These are phyloP conservation scores for Eufriesea mexicana DNA, from an alignment of 1,140 invertebrate species.

Conservation along the genomic window DNA sequence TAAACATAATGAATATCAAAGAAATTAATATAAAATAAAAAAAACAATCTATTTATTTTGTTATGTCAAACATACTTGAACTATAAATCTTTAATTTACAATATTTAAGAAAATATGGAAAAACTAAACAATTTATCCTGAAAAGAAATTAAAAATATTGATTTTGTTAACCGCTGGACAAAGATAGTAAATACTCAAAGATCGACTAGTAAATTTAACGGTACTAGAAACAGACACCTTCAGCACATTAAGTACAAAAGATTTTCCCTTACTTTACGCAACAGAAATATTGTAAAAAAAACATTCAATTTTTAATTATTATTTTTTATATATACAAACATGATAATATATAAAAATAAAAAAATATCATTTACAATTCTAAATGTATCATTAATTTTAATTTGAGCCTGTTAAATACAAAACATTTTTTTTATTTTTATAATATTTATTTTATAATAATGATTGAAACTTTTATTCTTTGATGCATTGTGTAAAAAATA, in stretches of 20 bases:
- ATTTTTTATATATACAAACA: background rate
- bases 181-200: background rate
- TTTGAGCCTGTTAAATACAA: background rate
- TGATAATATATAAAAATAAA: background rate
- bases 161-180: background rate
- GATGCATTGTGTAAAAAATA: background rate
- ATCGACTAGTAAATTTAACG: constrained; percentile 10
- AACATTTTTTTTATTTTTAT: background rate
- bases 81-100: background rate
- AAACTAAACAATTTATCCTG: background rate
- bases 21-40: background rate
- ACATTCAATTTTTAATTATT: background rate
- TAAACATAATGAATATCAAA: background rate
- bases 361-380: background rate
- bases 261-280: background rate
- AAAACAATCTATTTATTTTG: background rate
- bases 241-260: background rate
- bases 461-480: background rate
- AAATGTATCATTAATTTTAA: background rate
- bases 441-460: background rate
- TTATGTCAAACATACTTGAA: background rate
- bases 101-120: background rate
- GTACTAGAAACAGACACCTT: constrained; percentile 12
- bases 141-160: too few relatives aligned
- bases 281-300: background rate